Conservation (phyloP, 2,797 vertebrate species). For the Molothrus ater region DNA sequence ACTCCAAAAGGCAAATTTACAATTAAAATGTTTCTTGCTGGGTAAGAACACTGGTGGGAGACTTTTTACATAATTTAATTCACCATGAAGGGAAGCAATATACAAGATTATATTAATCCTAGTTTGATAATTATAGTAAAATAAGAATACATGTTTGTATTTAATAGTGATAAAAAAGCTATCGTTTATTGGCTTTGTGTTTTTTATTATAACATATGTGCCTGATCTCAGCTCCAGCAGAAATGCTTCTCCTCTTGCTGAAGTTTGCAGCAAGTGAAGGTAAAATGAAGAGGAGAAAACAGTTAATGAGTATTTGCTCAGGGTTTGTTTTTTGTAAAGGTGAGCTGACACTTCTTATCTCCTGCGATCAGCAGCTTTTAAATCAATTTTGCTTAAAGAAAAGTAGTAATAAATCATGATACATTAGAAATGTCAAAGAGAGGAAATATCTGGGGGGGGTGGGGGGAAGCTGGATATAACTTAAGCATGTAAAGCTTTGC, state of each 20-base stretch:
- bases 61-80: constrained; percentile 71
- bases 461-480: neutral
- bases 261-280: neutral
- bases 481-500: constrained; percentile 20
- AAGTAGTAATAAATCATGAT: neutral
- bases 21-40: constrained; percentile 77
- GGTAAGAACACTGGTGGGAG: constrained; percentile 64
- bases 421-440: neutral
- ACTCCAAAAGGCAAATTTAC: constrained; percentile 72
- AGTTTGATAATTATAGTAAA: constrained; percentile 70
- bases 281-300: neutral
- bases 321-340: neutral
- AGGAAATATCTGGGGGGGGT: neutral
- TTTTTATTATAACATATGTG: neutral
- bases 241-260: neutral
- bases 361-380: neutral
- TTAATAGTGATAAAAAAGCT: constrained; percentile 56
- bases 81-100: constrained; percentile 61
- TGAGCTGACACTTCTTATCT: neutral
- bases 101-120: constrained; percentile 72
- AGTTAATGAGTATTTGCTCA: neutral
- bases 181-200: constrained; percentile 26
- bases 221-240: neutral
- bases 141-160: constrained; percentile 58
- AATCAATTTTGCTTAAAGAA: constrained; percentile 6